Conservation (phyloP, 2,113 vertebrate genomes). For the Neomonachus schauinslandi region DNA sequence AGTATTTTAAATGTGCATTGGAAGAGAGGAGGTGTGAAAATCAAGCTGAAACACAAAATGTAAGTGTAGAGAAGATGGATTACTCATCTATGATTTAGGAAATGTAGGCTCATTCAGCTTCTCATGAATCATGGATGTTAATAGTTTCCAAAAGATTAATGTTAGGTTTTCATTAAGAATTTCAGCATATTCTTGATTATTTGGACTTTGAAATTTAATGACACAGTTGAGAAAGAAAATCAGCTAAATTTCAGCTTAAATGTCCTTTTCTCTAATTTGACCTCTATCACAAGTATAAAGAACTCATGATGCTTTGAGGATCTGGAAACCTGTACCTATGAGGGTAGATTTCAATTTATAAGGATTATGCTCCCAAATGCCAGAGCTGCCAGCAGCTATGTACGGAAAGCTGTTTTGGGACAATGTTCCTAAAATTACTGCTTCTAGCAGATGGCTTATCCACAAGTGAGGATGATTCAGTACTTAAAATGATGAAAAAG, state of each 20-base stretch:
- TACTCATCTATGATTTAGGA: neutral
- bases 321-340: slow-evolving; percentile 61
- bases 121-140: slow-evolving; percentile 28
- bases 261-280: slow-evolving; percentile 54
- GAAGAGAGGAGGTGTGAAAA: neutral
- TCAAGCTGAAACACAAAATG: neutral
- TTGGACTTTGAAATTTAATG: slow-evolving; percentile 51
- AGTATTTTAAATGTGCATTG: neutral
- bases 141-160: slow-evolving; percentile 51
- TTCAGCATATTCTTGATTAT: slow-evolving; percentile 25
- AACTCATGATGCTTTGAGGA: slow-evolving; percentile 30
- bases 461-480: slow-evolving; percentile 70
- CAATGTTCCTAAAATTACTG: slow-evolving; percentile 75
- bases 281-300: slow-evolving; percentile 65
- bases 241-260: slow-evolving; percentile 48
- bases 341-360: slow-evolving; percentile 74
- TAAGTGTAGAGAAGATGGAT: neutral
- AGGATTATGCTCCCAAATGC: slow-evolving; percentile 78
- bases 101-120: neutral
- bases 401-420: slow-evolving; percentile 74
- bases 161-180: slow-evolving; percentile 35
- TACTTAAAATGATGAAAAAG: slow-evolving; percentile 63
- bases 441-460: slow-evolving; percentile 73
- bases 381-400: slow-evolving; percentile 66
- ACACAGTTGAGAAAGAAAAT: slow-evolving; percentile 33